These are phyloP conservation scores for Choloepus didactylus DNA, from an alignment of 2,797 vertebrate genomes.

Conservation along the genomic window DNA sequence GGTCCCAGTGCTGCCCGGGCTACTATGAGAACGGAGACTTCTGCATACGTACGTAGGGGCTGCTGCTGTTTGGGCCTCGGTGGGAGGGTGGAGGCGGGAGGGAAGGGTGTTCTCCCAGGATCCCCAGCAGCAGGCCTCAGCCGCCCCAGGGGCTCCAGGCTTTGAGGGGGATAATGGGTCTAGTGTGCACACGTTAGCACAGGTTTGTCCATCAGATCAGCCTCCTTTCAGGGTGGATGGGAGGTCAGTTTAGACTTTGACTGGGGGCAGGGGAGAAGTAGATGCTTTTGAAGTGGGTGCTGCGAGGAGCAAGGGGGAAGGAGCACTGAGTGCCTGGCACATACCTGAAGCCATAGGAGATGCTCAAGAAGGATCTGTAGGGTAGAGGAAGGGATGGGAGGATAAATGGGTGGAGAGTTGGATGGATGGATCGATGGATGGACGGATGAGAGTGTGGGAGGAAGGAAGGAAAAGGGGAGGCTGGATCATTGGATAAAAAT, in stretches of 20 bases:
- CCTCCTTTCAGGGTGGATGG: neutral
- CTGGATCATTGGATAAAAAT: neutral
- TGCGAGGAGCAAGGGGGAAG: neutral
- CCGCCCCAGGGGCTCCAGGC: neutral
- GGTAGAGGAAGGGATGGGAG: neutral
- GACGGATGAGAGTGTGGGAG: neutral
- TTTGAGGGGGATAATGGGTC: neutral
- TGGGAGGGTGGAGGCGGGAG: accelerated
- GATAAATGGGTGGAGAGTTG: neutral
- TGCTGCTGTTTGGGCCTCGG: neutral
- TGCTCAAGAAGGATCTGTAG: neutral
- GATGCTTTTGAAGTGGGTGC: neutral
- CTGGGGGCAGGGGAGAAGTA: neutral
- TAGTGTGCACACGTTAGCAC: neutral
- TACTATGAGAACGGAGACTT: slow-evolving; percentile 97
- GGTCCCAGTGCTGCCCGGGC: slow-evolving; percentile 98
- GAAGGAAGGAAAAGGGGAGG: neutral
- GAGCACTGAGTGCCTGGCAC: neutral
- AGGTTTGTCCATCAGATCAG: neutral
- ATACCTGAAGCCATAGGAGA: neutral
- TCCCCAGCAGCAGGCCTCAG: neutral
- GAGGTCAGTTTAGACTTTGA: neutral
- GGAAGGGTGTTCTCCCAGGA: neutral
- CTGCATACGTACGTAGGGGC: slow-evolving; percentile 93
- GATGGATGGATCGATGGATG: too few relatives aligned